Base-by-base conservation (phyloP, 2,888 invertebrate genomes). In the Tiliacea aurago region DNA sequence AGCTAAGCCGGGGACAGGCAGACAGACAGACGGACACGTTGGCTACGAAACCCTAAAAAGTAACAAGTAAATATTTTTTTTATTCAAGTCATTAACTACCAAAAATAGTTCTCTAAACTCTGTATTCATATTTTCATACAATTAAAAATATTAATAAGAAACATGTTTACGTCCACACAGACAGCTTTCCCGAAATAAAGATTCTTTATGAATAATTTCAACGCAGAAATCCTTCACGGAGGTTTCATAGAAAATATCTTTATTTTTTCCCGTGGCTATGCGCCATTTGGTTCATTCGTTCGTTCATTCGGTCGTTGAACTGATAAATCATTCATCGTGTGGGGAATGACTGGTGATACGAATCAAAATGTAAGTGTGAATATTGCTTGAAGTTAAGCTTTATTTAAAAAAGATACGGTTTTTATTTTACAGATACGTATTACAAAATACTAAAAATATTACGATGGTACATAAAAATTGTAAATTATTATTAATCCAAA, bases 281-380 rank as follows among this genome's bases (percentile, higher is more conserved):
- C 80, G 72, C 83, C 86, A 85, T 86, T 87, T 84, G 76, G 85
- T 85, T 83, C 79, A 67, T 80, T 83, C 78, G 73, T 83, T 77
- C 80, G 65, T 80, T 83, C 78, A 75, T 74, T 74, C 65, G 87
- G 86, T 85, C 85, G 81, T 75, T 86, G 86, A 86, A 85, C 89
- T 87, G 89, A 84, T 86, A 90, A 89, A 90, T 89, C 85, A 87
- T 88, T 87, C 83, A 86, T 75, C 76, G 80, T 76, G 68, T 76
- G 58, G 66, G 77, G 80, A 81, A 79, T 80, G 78, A 80, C 76
- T 73, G 73, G 73, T 73, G 62, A 70, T 64, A 51, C 70, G 72
- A 65, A 81, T 75, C 76, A 65, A 70, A 80, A 71, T 37, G 76
- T 84, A 75, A 75, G 81, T 75, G 61, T 23, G 84, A 75, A 84